phyloP scores from a whole-genome alignment of 2,113 vertebrate species.

The Nestor notabilis region DNA sequence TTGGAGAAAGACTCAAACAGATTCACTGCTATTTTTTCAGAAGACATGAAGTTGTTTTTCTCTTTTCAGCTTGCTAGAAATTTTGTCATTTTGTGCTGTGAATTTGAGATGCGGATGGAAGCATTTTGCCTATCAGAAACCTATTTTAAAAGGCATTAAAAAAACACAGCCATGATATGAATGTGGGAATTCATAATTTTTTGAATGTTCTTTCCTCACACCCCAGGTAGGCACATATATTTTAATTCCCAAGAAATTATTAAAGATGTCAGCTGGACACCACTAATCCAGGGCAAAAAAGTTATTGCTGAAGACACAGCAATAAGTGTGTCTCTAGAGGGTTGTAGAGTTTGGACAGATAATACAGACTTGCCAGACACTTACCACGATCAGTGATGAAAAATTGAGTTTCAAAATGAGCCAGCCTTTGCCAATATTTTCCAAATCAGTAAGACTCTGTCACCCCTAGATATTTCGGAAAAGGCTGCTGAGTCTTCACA shows the following conservation, averaged over 20 bases:
- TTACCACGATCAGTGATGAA: not conserved
- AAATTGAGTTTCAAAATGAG: not conserved
- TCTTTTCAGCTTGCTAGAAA: not conserved
- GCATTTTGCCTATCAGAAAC: not conserved
- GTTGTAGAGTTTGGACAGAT: not conserved
- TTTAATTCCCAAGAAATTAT: not conserved
- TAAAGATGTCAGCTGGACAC: not conserved
- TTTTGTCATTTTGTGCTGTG: not conserved
- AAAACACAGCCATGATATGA: not conserved
- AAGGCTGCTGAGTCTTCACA: not conserved
- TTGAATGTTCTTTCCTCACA: not conserved
- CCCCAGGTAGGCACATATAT: not conserved
- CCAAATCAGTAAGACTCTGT: not conserved
- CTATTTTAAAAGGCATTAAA: not conserved
- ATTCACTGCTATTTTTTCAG: not conserved
- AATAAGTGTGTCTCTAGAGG: not conserved
- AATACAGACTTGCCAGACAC: not conserved
- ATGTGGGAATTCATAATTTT: not conserved
- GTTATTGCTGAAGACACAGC: not conserved
- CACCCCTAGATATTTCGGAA: not conserved
- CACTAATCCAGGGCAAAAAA: not conserved
- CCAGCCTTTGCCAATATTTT: not conserved
- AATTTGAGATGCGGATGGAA: not conserved
- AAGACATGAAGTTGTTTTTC: not conserved
- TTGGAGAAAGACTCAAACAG: not conserved